These are phyloP conservation scores for Crossaster papposus DNA, from an alignment of 53 echinoderm and acorn worm genomes.

Conservation along the genomic window DNA sequence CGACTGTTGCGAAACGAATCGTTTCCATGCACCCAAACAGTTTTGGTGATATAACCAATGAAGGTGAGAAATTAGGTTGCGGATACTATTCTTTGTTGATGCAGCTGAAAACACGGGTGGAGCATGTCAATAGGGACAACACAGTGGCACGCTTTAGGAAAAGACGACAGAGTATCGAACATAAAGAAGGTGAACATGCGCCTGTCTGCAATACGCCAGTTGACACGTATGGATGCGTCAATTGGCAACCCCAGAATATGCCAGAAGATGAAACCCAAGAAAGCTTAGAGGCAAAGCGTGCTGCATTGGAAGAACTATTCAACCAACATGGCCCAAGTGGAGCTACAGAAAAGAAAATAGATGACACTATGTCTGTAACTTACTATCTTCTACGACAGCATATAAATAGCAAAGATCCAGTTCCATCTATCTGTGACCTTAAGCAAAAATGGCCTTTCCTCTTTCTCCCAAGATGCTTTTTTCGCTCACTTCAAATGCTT, in stretches of 20 bases:
- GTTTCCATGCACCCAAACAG: constrained; percentile 33
- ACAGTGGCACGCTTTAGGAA: constrained; percentile 24
- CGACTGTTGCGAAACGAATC: background rate
- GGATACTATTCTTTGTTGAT: constrained; percentile 40
- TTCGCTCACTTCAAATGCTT: constrained; percentile 8
- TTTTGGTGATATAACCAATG: constrained; percentile 25
- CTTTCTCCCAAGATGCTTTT: no score
- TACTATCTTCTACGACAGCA: constrained; percentile 16
- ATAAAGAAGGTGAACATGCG: background rate
- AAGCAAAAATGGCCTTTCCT: constrained; percentile 1
- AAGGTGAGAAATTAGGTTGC: constrained; percentile 37
- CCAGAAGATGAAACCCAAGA: constrained; percentile 31
- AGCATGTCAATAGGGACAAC: constrained; percentile 37
- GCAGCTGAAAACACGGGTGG: constrained; percentile 45
- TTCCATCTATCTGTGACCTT: constrained; percentile 15
- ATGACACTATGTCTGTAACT: constrained; percentile 8
- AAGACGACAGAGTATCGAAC: background rate
- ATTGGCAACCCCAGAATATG: constrained; percentile 35
- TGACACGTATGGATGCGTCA: constrained; percentile 42
- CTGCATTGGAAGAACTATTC: constrained; percentile 16
- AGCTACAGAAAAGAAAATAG: constrained; percentile 8
- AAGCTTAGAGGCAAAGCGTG: constrained; percentile 16
- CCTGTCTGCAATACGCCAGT: constrained; percentile 16
- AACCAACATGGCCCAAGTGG: constrained; percentile 23
- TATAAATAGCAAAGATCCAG: constrained; percentile 13